Evolutionary conservation across 2,888 invertebrate species (phyloP), one percentile per base, ranked within the genome.

Genomic region (Campopleginae sp.): DNA sequence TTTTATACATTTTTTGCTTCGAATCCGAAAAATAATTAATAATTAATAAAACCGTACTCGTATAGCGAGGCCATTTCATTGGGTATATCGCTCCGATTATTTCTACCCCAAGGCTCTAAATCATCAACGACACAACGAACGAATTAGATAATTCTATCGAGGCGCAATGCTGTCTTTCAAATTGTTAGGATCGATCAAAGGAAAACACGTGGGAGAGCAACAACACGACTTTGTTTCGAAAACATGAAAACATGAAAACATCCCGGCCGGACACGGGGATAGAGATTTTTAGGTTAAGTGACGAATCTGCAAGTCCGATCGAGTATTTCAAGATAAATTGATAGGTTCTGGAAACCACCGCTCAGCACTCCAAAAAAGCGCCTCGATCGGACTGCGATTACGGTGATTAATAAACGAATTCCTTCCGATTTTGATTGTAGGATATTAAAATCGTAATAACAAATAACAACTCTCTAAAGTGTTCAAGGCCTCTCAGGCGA

Each of bases 21-120:
- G 2, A 17, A 7, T 51, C n/a, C 8, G 6, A 14, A 7, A 19
- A 27, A 75, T 44, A 72, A 38, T 17, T 17, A 65, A 0, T 19
- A 79, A 63, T 70, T 78, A 61, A 61, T 71, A 7, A 33, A 54
- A 84, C 68, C 77, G 14, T 88, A 90, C 90, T 90, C 90, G 86
- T 90, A 90, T 46, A 89, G 86, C 8, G 89, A 89, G 6, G 90
- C 88, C 90, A 90, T 90, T 7, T 38, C n/a, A 51, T 72, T 76
- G 0, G 19, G 12, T 77, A 38, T 68, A 38, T 68, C 23, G 27
- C 27, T 72, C 19, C 23, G 48, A 58, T 77, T 17, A 6, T n/a
- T 65, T 7, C 44, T 17, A 58, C 3, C 17, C 7, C 58, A 58
- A 58, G 1, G 3, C 14, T 27, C 4, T 27, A 48, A 58, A 75